These are phyloP conservation scores for Eucriotettix oculatus DNA, from an alignment of 2,888 invertebrate species.

Conservation along the genomic window DNA sequence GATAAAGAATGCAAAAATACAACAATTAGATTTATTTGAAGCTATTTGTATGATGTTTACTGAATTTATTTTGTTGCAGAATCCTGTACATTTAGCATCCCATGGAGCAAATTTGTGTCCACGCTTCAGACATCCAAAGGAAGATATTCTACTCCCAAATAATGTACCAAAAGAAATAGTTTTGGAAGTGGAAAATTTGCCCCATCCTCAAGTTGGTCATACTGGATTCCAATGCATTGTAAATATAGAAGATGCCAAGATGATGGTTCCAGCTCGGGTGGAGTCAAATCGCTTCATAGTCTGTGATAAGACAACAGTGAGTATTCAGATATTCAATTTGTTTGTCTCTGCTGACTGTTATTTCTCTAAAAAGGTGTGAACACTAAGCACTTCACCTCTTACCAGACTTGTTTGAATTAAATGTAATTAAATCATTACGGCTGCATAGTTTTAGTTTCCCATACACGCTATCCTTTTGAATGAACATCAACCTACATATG, in stretches of 20 bases:
- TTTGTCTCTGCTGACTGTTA: slow-evolving; percentile 23
- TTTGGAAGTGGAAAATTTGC: slow-evolving; percentile 78
- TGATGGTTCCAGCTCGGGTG: slow-evolving; percentile 74
- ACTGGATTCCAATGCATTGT: slow-evolving; percentile 85
- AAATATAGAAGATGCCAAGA: slow-evolving; percentile 75
- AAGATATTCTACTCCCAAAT: slow-evolving; percentile 67
- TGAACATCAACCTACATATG: too few relatives aligned
- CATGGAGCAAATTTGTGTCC: slow-evolving; percentile 59
- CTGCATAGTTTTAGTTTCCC: too few relatives aligned
- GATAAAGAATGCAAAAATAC: too few relatives aligned
- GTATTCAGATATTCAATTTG: slow-evolving; percentile 14
- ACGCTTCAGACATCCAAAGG: slow-evolving; percentile 57
- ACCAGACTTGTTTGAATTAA: too few relatives aligned
- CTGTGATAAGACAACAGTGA: slow-evolving; percentile 76
- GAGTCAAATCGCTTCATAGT: slow-evolving; percentile 66
- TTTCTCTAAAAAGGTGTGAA: not conserved
- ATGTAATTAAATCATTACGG: too few relatives aligned
- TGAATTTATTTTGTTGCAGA: slow-evolving; percentile 26
- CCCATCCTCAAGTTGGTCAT: slow-evolving; percentile 75
- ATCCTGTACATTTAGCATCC: slow-evolving; percentile 35
- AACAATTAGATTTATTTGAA: too few relatives aligned
- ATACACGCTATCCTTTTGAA: too few relatives aligned
- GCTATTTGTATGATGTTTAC: too few relatives aligned
- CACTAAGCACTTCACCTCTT: not conserved
- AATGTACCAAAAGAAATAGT: slow-evolving; percentile 78